Base-by-base conservation (phyloP, 2,113 vertebrate species). In the Crotophaga sulcirostris region DNA sequence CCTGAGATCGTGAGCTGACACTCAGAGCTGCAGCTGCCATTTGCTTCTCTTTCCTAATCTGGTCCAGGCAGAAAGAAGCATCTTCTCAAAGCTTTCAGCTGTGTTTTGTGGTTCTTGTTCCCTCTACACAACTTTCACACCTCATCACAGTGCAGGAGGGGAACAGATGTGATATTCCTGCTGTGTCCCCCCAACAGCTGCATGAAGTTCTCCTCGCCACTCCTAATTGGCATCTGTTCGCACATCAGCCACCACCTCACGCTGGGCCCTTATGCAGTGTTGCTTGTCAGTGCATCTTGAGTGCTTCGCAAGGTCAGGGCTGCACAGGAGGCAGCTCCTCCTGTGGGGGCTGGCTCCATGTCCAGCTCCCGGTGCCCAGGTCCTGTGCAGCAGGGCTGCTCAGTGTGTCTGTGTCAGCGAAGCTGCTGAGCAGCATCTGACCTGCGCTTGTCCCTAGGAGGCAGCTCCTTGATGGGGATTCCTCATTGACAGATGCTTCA, bases 321-420 rank as follows among this genome's bases (percentile, higher is more conserved):
- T 14, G 15, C 3, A 2, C 16, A 28, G 59, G 44, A 42, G 40
- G 40, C 40, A 42, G 40, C 40, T 42, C 40, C 40, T 42, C 40
- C 40, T 42, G 40, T 13, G 7, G 59, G 26, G 38, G 11, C 36
- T 9, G 70, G 16, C 44, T 23, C 40, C 1, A 1, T 17, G 38
- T 21, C 40, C 1, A 1, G 26, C 40, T 55, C 40, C 34, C 2
- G 0, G 52, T 14, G 62, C n/a, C 34, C 23, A 7, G 33, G 38
- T 79, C 59, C 52, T 1, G 2, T 0, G 8, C 0, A 2, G 45
- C 62, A 47, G 38, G 45, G 28, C 52, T 47, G 59, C 45, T 81
- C 0, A 0, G 4, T 23, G 68, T 1, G 1, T 15, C 55, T 2
- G 0, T 33, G 52, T 2, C 2, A 4, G 34, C n/a, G 49, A 38